A percentile compares a stretch with the other conserved stretches of the same genome.
Conservation (phyloP, 2,888 invertebrate genomes). For the Hydraecia micacea region DNA sequence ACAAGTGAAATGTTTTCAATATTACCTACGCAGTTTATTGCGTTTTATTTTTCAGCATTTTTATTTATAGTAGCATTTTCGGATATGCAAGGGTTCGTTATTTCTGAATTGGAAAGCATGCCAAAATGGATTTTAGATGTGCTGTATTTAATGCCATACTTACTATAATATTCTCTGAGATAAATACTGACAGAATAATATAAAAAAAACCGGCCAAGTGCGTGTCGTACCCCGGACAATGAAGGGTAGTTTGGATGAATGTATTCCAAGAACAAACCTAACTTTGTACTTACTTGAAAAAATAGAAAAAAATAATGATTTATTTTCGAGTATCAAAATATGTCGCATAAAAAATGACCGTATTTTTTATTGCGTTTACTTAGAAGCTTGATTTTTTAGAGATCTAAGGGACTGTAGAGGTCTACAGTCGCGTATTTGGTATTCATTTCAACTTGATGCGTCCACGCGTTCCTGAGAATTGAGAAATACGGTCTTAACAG, state of each 20-base stretch:
- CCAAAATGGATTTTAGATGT: background rate
- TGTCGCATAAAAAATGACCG: background rate
- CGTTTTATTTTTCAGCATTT: background rate
- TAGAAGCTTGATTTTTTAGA: too few species aligned
- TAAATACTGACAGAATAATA: background rate
- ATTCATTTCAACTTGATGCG: too few species aligned
- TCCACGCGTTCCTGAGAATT: too few species aligned
- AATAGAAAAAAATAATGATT: background rate
- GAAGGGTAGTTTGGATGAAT: background rate
- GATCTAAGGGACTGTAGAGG: too few species aligned
- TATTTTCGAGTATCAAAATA: background rate
- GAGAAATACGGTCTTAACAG: too few species aligned
- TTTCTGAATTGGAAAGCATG: background rate
- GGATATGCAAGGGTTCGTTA: background rate
- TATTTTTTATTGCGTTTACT: background rate
- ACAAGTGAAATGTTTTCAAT: slow-evolving; percentile 26
- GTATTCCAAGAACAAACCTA: background rate
- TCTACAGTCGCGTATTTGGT: too few species aligned
- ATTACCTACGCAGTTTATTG: slow-evolving; percentile 15
- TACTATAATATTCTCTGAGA: too few species aligned
- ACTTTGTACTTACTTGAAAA: background rate
- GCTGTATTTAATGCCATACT: background rate
- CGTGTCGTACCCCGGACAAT: background rate
- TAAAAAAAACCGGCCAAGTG: background rate
- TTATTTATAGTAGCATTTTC: background rate